phyloP scores from a whole-genome alignment of 1,140 invertebrate species.

The Lasioglossum albipes region DNA sequence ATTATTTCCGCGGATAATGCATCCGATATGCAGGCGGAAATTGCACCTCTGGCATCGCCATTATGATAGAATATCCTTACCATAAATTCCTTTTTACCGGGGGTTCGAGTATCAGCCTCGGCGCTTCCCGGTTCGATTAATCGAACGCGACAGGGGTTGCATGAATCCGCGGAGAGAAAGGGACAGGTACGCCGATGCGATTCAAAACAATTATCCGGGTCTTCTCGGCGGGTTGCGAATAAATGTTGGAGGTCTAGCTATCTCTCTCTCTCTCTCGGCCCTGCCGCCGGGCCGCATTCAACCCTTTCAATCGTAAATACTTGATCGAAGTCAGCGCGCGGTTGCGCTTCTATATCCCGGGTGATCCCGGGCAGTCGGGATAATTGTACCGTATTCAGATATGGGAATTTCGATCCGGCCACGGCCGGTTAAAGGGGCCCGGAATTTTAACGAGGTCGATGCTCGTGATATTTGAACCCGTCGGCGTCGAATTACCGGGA shows the following conservation, averaged over 20 bases:
- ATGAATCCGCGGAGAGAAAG: no score
- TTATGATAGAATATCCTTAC: constrained; percentile 30
- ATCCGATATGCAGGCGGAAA: constrained; percentile 36
- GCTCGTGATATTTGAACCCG: background rate
- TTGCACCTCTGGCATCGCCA: constrained; percentile 28
- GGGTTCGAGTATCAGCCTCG: constrained; percentile 17
- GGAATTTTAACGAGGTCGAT: constrained; percentile 8
- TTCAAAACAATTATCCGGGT: no score
- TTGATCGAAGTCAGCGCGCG: background rate
- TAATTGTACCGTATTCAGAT: background rate
- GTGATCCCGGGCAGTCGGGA: background rate
- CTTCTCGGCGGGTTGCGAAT: no score
- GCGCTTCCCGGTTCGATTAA: background rate
- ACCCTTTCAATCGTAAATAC: background rate
- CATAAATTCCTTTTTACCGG: constrained; percentile 32
- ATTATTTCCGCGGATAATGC: constrained; percentile 38
- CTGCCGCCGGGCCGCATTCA: no score
- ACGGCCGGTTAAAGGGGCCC: background rate
- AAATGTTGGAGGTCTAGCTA: background rate
- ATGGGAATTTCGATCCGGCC: background rate
- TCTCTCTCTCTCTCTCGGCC: background rate
- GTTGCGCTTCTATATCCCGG: background rate
- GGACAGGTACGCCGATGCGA: no score
- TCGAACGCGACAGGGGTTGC: background rate
- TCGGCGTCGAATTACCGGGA: background rate